Evolutionary conservation across 2,888 invertebrate genomes (phyloP).

Genomic region (Dioctria linearis): DNA sequence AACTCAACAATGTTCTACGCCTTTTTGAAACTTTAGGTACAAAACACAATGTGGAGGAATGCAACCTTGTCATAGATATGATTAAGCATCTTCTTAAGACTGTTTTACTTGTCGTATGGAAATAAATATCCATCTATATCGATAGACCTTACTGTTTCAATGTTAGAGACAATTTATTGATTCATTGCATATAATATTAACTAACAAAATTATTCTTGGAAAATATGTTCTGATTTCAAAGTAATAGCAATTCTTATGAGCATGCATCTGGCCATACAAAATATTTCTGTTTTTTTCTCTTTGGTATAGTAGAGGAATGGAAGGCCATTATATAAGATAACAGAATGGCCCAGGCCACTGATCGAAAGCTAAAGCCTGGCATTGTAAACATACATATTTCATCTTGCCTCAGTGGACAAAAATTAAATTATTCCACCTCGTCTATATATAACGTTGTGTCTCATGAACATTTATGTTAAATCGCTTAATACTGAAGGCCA

Average conservation of each 20-base stretch:
- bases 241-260: neutral
- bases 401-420: neutral
- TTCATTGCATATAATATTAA: too few relatives aligned
- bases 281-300: neutral
- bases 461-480: neutral
- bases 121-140: neutral
- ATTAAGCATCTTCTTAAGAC: neutral
- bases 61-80: too few relatives aligned
- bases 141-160: neutral
- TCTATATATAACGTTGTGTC: neutral
- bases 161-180: neutral
- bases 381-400: neutral
- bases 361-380: neutral
- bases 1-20: neutral
- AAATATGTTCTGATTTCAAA: neutral
- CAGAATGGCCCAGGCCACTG: neutral
- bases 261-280: neutral
- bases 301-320: neutral
- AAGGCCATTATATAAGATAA: too few relatives aligned
- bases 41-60: neutral
- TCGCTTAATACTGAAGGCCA: neutral
- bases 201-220: neutral
- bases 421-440: neutral
- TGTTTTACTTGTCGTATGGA: neutral
- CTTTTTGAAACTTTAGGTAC: neutral